phyloP scores from a whole-genome alignment of 1,140 invertebrate genomes.

The Meloidogyne hapla region DNA sequence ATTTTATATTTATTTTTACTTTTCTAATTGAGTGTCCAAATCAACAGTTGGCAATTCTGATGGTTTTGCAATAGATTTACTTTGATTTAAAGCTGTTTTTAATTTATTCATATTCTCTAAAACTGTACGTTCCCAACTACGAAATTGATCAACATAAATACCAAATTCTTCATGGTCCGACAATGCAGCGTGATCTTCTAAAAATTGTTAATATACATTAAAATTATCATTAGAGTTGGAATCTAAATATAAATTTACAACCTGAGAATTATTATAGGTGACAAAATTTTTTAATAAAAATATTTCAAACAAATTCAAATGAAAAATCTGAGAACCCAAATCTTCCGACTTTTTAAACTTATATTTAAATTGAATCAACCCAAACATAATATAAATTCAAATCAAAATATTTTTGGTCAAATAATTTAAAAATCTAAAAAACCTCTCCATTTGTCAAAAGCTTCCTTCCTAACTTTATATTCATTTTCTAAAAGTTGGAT shows the following conservation, averaged over 20 bases:
- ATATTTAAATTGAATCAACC: too few relatives aligned
- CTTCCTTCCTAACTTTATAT: constrained; percentile 31
- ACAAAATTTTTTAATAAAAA: too few relatives aligned
- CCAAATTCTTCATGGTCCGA: constrained; percentile 9
- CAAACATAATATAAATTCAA: too few relatives aligned
- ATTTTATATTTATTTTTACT: not conserved
- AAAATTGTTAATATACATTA: not conserved
- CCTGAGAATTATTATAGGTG: too few relatives aligned
- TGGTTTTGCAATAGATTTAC: constrained; percentile 25
- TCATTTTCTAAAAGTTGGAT: constrained; percentile 29
- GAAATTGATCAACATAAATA: constrained; percentile 42
- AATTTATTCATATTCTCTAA: constrained; percentile 40
- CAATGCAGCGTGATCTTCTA: constrained; percentile 21
- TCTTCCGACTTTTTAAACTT: too few relatives aligned
- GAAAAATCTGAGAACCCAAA: too few relatives aligned
- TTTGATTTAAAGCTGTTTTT: constrained; percentile 9
- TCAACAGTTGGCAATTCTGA: constrained; percentile 41
- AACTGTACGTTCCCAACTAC: constrained; percentile 38
- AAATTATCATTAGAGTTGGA: too few relatives aligned
- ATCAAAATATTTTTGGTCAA: too few relatives aligned
- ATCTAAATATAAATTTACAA: too few relatives aligned
- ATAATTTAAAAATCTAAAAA: not conserved
- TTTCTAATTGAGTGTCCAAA: constrained; percentile 37
- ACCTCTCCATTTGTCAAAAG: constrained; percentile 36
- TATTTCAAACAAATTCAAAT: too few relatives aligned